Evolutionary conservation across 2,888 invertebrate species (phyloP), one percentile per base, ranked within the genome.

Genomic region (Microplitis manilae): DNA sequence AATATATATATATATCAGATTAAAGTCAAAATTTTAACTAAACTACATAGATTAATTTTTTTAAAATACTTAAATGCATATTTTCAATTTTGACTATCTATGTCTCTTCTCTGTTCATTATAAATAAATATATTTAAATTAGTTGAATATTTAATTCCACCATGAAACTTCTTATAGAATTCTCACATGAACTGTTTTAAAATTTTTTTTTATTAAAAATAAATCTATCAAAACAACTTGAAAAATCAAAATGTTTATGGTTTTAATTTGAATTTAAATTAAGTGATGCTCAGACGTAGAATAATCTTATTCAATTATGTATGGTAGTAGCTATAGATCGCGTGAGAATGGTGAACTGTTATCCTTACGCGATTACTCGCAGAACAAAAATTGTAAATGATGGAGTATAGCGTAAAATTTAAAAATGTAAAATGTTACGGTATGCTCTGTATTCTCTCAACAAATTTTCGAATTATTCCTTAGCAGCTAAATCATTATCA

Each of bases 261-360:
- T 13, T 50, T 50, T 50, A 50, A 50, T 50, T 50, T 13, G 13
- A 50, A 50, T 50, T 8, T 13, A 50, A 50, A 50, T 50, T 50
- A 13, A 50, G 13, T 50, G 50, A 13, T 50, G 50, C 5, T 50
- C 13, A 13, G 50, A 13, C 8, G 50, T 50, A 50, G 13, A 50
- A 50, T 13, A 50, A 50, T 50, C 50, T 50, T 50, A 50, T 50
- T 50, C 50, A 50, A 50, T 50, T 50, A 50, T 50, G 13, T 2
- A 50, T 50, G 50, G 50, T 50, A 50, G 50, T 50, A 50, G 50
- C 50, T 50, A 50, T 50, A 50, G 50, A 50, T 50, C 50, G 50
- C 50, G 50, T 50, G 50, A 50, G 50, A 50, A 50, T 5, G 50
- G 50, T 5, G 50, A 50, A 13, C 13, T 50, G 50, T 50, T 50